These are phyloP conservation scores for Parnassius apollo DNA, from an alignment of 2,888 invertebrate species.

Conservation along the genomic window DNA sequence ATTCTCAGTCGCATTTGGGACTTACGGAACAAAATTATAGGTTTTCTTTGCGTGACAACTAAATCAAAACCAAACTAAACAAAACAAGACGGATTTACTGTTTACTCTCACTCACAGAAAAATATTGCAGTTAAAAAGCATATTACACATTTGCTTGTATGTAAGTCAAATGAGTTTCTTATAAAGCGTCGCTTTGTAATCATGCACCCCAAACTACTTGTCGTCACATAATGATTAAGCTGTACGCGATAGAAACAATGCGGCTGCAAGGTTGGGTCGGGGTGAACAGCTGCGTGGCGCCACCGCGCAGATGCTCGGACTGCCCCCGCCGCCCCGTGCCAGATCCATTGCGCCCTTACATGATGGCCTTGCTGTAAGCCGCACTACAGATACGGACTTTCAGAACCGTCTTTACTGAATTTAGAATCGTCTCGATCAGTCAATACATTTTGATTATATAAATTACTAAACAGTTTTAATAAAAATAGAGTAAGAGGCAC, in stretches of 20 bases:
- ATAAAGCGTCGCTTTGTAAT: conserved; percentile 8
- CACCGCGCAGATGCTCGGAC: conserved; percentile 49
- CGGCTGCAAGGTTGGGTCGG: conserved; percentile 41
- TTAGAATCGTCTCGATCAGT: not conserved
- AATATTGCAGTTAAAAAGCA: too few relatives aligned
- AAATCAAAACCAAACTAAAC: too few relatives aligned
- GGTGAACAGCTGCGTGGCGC: conserved; percentile 52
- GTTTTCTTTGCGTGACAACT: too few relatives aligned
- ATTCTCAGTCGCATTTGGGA: too few relatives aligned
- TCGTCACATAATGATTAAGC: conserved; percentile 32
- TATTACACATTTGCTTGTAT: too few relatives aligned
- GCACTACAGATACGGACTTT: conserved; percentile 9
- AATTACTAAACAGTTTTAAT: too few relatives aligned
- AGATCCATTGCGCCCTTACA: conserved; percentile 1
- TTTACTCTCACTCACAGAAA: too few relatives aligned
- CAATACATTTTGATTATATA: too few relatives aligned
- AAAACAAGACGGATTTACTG: too few relatives aligned
- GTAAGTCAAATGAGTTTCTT: not conserved
- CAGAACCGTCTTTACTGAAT: not conserved
- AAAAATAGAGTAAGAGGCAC: too few relatives aligned
- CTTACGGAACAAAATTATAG: too few relatives aligned
- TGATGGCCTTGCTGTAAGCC: conserved; percentile 10
- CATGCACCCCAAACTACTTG: conserved; percentile 14
- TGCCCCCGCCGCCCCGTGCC: conserved; percentile 4
- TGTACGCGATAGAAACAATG: conserved; percentile 45